Base-by-base conservation (phyloP, 2,888 invertebrate genomes). In the Rhamnusium bicolor region DNA sequence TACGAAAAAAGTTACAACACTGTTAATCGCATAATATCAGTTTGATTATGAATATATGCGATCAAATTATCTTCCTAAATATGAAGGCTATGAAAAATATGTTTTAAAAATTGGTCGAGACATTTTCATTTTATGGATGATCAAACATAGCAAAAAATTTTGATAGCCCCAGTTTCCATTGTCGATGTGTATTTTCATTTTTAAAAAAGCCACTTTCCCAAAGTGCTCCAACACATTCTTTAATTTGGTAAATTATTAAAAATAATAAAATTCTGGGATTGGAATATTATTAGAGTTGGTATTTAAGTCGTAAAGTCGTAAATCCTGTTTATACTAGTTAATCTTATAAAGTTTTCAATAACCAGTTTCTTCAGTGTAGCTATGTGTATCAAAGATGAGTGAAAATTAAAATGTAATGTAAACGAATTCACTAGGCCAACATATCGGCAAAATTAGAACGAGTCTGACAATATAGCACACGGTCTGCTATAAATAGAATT, bases 391-490 rank as follows among this genome's bases (percentile, higher is more conserved):
- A n/a, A 10, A 12, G 40, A 40, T 40, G 40, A 40, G 40, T n/a
- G 40, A 40, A 40, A 40, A 40, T 40, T 40, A 40, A 40, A 40
- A 40, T 40, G 40, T 40, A 40, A n/a, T 40, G 40, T 40, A 40
- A 40, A 40, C n/a, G 40, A 40, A 40, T 40, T 40, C 40, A 40
- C 40, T 40, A 40, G 53, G 58, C 58, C 58, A 32, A 58, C 58
- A 58, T 58, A 58, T 58, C 58, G 58, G 63, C 71, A 71, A 58
- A 71, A 66, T 71, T 71, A 65, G 71, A 71, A 58, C 58, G 49
- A 49, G 40, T 27, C 60, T 54, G 54, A 51, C 65, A 16, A 65
- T 71, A 58, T 58, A 71, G 71, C 63, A 40, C 71, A 65, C 65
- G 58, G 71, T 21, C 16, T 21, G 32, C 5, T 71, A 71, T 54